Evolutionary conservation across 2,888 invertebrate genomes (phyloP).

Genomic region (Microplitis manilae): DNA sequence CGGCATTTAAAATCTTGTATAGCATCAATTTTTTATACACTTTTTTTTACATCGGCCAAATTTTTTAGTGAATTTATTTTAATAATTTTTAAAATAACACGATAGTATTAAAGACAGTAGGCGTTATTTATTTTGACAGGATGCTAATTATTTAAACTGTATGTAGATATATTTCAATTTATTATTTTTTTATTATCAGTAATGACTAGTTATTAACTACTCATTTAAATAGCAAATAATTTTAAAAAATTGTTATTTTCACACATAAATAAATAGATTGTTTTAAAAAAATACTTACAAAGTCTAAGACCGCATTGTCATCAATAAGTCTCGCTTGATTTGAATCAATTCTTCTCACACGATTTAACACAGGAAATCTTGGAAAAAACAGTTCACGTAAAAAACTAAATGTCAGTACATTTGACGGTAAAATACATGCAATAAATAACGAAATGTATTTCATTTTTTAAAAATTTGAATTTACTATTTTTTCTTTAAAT

Average conservation of each 20-base stretch:
- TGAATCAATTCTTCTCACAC: conserved; percentile 7
- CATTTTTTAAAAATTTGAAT: background rate
- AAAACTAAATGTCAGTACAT: background rate
- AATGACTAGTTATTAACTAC: background rate
- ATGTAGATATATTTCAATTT: too few relatives aligned
- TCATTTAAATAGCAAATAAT: background rate
- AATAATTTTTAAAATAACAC: too few relatives aligned
- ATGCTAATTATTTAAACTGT: too few relatives aligned
- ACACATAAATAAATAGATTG: background rate
- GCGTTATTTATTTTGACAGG: too few relatives aligned
- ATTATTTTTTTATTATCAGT: too few relatives aligned
- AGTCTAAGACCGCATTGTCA: conserved; percentile 27
- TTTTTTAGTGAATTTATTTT: too few relatives aligned
- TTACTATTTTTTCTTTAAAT: background rate
- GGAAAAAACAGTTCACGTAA: conserved; percentile 33
- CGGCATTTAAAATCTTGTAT: too few relatives aligned
- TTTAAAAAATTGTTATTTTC: background rate
- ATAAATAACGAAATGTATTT: background rate
- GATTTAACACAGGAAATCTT: conserved; percentile 13
- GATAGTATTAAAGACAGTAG: too few relatives aligned
- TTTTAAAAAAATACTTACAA: conserved; percentile 26
- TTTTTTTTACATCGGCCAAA: too few relatives aligned
- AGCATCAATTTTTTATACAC: too few relatives aligned
- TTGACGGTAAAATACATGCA: background rate
- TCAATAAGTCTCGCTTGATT: background rate